Conservation (phyloP, 2,113 vertebrate species). For the Hippocampus zosterae region DNA sequence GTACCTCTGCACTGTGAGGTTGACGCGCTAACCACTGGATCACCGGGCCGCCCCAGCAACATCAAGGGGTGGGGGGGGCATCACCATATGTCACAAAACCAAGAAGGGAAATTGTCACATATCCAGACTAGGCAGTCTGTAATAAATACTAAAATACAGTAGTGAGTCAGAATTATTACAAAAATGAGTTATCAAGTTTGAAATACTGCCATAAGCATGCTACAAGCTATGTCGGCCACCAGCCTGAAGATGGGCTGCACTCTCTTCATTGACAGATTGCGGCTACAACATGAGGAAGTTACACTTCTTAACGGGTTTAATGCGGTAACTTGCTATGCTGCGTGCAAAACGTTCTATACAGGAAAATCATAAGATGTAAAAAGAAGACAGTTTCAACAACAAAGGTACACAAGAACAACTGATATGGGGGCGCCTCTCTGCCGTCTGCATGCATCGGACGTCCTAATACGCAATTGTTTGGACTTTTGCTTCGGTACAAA, state of each 20-base stretch:
- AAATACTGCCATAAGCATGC: no score
- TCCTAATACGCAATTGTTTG: not conserved
- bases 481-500: constrained; percentile 8
- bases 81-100: no score
- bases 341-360: not conserved
- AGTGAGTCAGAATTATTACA: no score
- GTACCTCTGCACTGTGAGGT: no score
- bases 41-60: no score
- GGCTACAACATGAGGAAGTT: not conserved
- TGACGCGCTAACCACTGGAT: no score
- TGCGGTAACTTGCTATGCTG: not conserved
- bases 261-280: not conserved
- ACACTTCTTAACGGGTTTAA: not conserved
- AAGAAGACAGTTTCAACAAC: not conserved
- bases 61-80: no score
- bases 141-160: no score
- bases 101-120: no score
- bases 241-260: not conserved
- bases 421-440: not conserved
- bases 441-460: not conserved
- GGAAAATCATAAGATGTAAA: not conserved
- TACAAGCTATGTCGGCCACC: not conserved
- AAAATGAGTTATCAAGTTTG: no score
- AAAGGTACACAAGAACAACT: not conserved
- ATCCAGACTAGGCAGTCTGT: no score